phyloP scores from a whole-genome alignment of 2,797 vertebrate species.

The Antennarius maculatus region DNA sequence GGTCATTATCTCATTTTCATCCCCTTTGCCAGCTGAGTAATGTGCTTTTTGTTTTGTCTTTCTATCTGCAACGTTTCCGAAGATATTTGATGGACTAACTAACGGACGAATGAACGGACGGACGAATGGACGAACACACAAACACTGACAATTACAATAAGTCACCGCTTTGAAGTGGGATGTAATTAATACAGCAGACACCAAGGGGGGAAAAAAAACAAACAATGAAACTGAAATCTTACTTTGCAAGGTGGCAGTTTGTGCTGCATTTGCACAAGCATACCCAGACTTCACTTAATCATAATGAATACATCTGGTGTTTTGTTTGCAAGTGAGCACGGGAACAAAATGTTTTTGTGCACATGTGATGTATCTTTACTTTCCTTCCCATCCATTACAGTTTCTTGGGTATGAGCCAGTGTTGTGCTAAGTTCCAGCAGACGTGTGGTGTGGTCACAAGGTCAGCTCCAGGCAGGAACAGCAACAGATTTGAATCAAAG shows the following conservation, averaged over 20 bases:
- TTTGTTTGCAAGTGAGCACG: slow-evolving; percentile 8
- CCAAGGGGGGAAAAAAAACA: slow-evolving; percentile 23
- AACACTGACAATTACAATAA: too few species aligned
- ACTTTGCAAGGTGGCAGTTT: slow-evolving; percentile 6
- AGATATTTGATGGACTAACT: too few species aligned
- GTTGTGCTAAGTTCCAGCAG: slow-evolving; percentile 52
- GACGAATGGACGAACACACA: too few species aligned
- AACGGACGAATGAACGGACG: too few species aligned
- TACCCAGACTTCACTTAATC: slow-evolving; percentile 1
- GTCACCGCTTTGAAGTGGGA: too few species aligned
- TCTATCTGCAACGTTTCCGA: too few species aligned
- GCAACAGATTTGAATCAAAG: slow-evolving; percentile 60
- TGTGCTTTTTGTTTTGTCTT: too few species aligned
- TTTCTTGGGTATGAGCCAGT: slow-evolving; percentile 33
- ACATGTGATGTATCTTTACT: slow-evolving; percentile 29
- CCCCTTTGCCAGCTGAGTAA: too few species aligned
- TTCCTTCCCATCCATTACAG: slow-evolving; percentile 16
- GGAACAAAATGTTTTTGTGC: neutral
- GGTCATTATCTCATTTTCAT: too few species aligned
- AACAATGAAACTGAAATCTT: neutral
- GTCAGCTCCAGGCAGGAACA: slow-evolving; percentile 52
- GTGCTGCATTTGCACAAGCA: neutral
- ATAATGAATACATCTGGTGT: neutral
- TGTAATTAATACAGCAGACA: neutral
- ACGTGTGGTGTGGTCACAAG: slow-evolving; percentile 16